Evolutionary conservation across 2,113 vertebrate genomes (phyloP), one percentile per base, ranked within the genome.

Genomic region (Melanerpes aurifrons): DNA sequence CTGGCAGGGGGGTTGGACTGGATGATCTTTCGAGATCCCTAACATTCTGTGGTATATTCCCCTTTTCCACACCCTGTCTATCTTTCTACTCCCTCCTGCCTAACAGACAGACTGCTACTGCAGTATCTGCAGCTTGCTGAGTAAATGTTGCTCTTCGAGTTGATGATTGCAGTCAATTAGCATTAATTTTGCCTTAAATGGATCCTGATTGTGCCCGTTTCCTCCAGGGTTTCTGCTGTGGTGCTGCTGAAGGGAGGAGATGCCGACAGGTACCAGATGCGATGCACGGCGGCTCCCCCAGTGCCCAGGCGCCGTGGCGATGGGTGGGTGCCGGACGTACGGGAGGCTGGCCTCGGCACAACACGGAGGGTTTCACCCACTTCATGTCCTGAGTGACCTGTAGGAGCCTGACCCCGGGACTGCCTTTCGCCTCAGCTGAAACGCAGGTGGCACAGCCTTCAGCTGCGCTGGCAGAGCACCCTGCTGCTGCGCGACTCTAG

Each of bases 141-240:
- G 64, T 57, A 67, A 82, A 87, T 73, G 84, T 67, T 85, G 67
- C 53, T 90, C 86, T 37, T 75, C 56, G 22, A 85, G 64, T 70
- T 80, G 91, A 16, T 70, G 63, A 89, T 92, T 92, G 61, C 67
- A 4, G 83, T 59, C 93, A 90, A 93, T 92, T 89, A 82, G 71
- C 86, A 82, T 86, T 91, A 94, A 91, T 95, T 93, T 68, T 48
- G 63, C 56, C 78, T 89, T 76, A 84, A 95, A 71, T 19, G 64
- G 71, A 31, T 80, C 28, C 74, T 53, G 53, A 59, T 73, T 28
- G 56, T 3, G 59, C 86, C 89, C 5, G 0, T 76, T 93, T 72
- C 69, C 88, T 66, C 53, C 5, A 14, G n/a, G 32, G 73, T 29
- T 31, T 17, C 1, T 7, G 69, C 66, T 28, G 54, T 2, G 8